phyloP scores from a whole-genome alignment of 2,797 vertebrate species.

The Crenichthys baileyi region DNA sequence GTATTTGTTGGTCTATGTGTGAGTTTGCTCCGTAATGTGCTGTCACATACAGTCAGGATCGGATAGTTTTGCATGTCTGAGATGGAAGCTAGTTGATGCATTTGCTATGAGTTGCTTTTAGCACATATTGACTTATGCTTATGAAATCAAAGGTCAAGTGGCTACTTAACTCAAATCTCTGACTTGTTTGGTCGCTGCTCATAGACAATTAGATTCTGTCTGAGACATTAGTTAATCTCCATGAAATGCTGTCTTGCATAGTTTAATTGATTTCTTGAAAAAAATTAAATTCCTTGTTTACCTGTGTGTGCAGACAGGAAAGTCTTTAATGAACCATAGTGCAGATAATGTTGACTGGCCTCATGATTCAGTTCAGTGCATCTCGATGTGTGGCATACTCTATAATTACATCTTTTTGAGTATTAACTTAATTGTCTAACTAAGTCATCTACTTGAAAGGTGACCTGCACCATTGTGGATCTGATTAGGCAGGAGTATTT shows the following conservation, averaged over 20 bases:
- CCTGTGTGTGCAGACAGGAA: background rate
- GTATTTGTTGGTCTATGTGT: slow-evolving; percentile 10
- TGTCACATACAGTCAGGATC: slow-evolving; percentile 36
- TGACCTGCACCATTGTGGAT: background rate
- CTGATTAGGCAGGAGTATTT: background rate
- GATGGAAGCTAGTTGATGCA: slow-evolving; percentile 20
- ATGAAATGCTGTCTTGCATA: slow-evolving; percentile 5
- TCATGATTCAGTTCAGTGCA: background rate
- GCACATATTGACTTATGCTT: slow-evolving; percentile 44
- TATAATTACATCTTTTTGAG: background rate
- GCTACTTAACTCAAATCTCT: slow-evolving; percentile 33
- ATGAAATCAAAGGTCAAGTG: slow-evolving; percentile 51
- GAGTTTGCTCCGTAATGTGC: slow-evolving; percentile 35
- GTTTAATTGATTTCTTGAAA: slow-evolving; percentile 32
- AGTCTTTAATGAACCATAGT: background rate
- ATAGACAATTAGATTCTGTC: slow-evolving; percentile 19
- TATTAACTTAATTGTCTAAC: background rate
- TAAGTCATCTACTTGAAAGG: no score
- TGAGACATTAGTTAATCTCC: slow-evolving; percentile 13
- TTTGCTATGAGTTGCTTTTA: slow-evolving; percentile 36
- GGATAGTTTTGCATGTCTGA: slow-evolving; percentile 18
- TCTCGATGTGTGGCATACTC: background rate
- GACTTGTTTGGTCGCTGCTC: slow-evolving; percentile 17
- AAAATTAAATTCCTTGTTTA: slow-evolving; percentile 21
- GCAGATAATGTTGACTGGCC: background rate